Base-by-base conservation (phyloP, 2,888 invertebrate species). In the Drosophila kambysellisi region DNA sequence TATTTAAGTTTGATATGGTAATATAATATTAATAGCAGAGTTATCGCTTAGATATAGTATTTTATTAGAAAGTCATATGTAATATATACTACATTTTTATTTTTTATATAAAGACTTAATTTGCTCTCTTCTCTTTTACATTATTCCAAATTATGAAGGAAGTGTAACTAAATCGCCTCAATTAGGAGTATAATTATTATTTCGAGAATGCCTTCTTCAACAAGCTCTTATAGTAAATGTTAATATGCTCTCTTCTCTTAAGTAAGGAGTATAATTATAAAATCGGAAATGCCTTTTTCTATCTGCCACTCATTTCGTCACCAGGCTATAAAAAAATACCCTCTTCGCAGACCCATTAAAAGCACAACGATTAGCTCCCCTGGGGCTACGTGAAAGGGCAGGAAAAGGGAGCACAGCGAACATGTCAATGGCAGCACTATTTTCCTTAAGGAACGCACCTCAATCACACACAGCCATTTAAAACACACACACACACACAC, bases 351-450 rank as follows among this genome's bases (percentile, higher is more conserved):
- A 8, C 4, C 9, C 67, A 54, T 65, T 35, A 79, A 70, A 52
- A 41, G 74, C 57, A 46, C 66, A 54, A 46, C 64, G 64, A 78
- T 78, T 59, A 64, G 52, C 67, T 74, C 79, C 79, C 79, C 51
- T 33, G 64, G 64, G 15, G 12, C 17, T 7, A 8, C 12, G 11
- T 0, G 12, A 29, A 2, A n/a, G 17, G n/a, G 5, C 20, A 50
- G 8, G 29, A 35, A 20, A 50, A 43, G 29, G 17, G 35, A 33
- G 46, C 46, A 1, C 39, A 53, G 46, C 39, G 39, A 39, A 50
- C 51, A 60, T 77, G 79, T 79, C 71, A 78, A 70, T 63, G 48
- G 48, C 66, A 64, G 61, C 53, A 70, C 75, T 74, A 74, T 70
- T 54, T 64, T 59, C 54, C 70, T 59, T 35, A 65, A 71, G 70